phyloP scores from a whole-genome alignment of 30 jellyfish, hydroid and myxozoan species.

The Pseudorhiza aurosa region DNA sequence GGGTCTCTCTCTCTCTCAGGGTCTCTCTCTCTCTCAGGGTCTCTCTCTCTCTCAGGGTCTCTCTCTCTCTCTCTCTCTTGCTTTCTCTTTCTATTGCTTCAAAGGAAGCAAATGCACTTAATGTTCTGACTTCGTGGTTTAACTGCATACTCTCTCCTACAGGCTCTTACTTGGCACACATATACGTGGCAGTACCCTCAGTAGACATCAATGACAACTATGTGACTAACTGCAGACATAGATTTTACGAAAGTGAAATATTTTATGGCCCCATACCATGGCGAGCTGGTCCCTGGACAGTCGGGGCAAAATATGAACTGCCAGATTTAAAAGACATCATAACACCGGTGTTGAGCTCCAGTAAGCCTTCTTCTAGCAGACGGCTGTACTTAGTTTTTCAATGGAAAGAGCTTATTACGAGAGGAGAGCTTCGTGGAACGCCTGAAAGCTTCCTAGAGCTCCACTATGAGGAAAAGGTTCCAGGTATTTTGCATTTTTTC shows the following conservation, averaged over 20 bases:
- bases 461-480: background rate
- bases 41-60: no score
- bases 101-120: no score
- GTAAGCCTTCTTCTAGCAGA: background rate
- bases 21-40: no score
- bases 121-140: no score
- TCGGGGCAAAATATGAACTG: background rate
- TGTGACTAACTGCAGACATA: background rate
- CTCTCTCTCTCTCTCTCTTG: no score
- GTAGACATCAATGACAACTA: background rate
- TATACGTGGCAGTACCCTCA: slow-evolving; percentile 1
- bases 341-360: background rate
- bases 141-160: no score
- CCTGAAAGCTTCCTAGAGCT: background rate
- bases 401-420: background rate
- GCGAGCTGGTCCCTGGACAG: background rate
- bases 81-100: no score
- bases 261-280: slow-evolving; percentile 1
- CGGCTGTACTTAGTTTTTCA: background rate
- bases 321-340: slow-evolving; percentile 7
- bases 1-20: no score
- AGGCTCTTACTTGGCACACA: background rate
- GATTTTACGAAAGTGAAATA: background rate
- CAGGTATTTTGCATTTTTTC: no score
- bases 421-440: background rate